phyloP scores from a whole-genome alignment of 1,140 invertebrate genomes.

The Ganaspis sp. region DNA sequence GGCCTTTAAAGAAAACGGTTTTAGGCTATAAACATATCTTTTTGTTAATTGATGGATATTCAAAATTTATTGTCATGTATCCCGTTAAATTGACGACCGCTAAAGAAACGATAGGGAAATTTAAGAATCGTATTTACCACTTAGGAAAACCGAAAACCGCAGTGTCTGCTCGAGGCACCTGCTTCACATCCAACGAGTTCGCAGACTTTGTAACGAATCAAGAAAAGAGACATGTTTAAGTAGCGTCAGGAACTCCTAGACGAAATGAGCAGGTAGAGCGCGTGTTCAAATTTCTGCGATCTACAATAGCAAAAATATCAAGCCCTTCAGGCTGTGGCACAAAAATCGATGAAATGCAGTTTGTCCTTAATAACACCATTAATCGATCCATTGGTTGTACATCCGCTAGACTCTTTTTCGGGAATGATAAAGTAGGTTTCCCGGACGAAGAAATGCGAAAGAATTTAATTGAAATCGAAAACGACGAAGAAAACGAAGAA shows the following conservation, averaged over 20 bases:
- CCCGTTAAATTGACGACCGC: neutral
- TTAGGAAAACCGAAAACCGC: neutral
- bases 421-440: neutral
- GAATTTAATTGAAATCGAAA: neutral
- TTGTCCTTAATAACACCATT: neutral
- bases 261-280: neutral
- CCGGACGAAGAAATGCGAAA: neutral
- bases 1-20: neutral
- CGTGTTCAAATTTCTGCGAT: neutral
- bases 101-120: neutral
- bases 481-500: neutral
- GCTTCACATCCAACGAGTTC: neutral
- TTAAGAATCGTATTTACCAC: neutral
- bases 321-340: neutral
- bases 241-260: neutral
- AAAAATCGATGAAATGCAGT: neutral
- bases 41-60: neutral
- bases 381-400: neutral
- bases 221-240: neutral
- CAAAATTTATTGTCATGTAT: neutral
- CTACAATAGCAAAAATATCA: neutral
- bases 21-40: constrained; percentile 16
- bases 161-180: neutral
- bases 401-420: neutral
- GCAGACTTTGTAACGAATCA: neutral